Evolutionary conservation across 2,888 invertebrate species (phyloP).

Genomic region (Steinernema scapterisci): DNA sequence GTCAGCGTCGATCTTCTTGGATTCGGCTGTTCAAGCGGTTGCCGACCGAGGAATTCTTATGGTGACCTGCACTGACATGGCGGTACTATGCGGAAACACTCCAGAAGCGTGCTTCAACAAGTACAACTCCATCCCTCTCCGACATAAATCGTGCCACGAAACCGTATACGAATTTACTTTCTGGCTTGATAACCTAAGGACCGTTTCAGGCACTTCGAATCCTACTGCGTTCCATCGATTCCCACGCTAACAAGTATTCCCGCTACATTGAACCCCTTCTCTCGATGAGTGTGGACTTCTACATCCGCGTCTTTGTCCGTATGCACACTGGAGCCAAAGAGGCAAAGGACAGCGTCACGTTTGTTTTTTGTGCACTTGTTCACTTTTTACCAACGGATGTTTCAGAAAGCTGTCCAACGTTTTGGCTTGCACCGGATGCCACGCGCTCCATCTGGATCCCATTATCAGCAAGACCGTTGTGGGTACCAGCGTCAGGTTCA

Average conservation of each 20-base stretch:
- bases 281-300: slow-evolving; percentile 92
- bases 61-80: slow-evolving; percentile 96
- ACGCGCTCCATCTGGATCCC: slow-evolving; percentile 79
- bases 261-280: slow-evolving; percentile 88
- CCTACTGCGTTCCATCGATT: slow-evolving; percentile 84
- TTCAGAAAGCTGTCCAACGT: slow-evolving; percentile 83
- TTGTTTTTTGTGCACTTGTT: slow-evolving; percentile 38
- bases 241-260: slow-evolving; percentile 89
- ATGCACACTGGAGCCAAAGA: slow-evolving; percentile 80
- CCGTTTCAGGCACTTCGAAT: slow-evolving; percentile 82
- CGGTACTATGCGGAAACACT: slow-evolving; percentile 87
- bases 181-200: not conserved
- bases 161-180: slow-evolving; percentile 74
- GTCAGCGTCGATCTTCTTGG: slow-evolving; percentile 88
- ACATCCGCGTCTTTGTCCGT: slow-evolving; percentile 88
- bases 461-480: slow-evolving; percentile 72
- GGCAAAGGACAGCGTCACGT: slow-evolving; percentile 86
- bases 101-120: slow-evolving; percentile 90
- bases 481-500: slow-evolving; percentile 51
- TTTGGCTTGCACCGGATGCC: slow-evolving; percentile 89
- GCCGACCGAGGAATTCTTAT: slow-evolving; percentile 78
- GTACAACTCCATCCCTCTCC: slow-evolving; percentile 87
- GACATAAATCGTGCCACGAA: slow-evolving; percentile 89
- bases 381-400: not conserved
- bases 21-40: slow-evolving; percentile 78